Evolutionary conservation across 2,797 vertebrate species (phyloP), one percentile per base, ranked within the genome.

Genomic region (Paratrypauchen microcephalus): DNA sequence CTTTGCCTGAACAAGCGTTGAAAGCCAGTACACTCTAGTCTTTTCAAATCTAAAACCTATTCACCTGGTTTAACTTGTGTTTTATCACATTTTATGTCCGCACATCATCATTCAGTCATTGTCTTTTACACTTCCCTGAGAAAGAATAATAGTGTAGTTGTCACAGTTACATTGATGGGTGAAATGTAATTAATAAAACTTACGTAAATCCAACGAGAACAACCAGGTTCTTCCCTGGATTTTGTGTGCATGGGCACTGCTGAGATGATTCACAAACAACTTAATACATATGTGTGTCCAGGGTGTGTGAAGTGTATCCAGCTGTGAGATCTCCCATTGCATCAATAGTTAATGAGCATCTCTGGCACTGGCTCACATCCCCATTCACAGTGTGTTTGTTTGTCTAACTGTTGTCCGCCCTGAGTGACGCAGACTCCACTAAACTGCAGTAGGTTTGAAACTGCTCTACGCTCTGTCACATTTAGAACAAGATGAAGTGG

Each of bases 321-420:
- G 87, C 89, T 90, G 90, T 80, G 82, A 79, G 75, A 79, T 83
- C 77, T 86, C 81, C 77, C 84, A 68, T 47, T 19, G 30, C 90
- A 89, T 92, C 74, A 90, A 91, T 91, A 88, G 83, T 89, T 91
- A 83, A 93, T 89, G 84, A 89, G 71, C 50, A 26, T 85, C 85
- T 83, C 82, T 71, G 72, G 71, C 77, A 23, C 59, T 72, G 70
- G 30, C 79, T 77, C 73, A 76, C 60, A 47, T 57, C 69, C 79
- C 71, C 83, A 80, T 83, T 87, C 83, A 45, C 41, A 87, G 66
- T 77, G 68, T 83, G 85, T 84, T 83, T 89, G 71, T 89, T 86
- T 83, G 71, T 70, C 74, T 64, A 83, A 72, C 3, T 1, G 60
- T 72, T 60, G 68, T 16, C 76, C 61, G 68, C 67, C 9, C 61